Conservation (phyloP, 2,113 vertebrate genomes). For the Bubo blakistoni region DNA sequence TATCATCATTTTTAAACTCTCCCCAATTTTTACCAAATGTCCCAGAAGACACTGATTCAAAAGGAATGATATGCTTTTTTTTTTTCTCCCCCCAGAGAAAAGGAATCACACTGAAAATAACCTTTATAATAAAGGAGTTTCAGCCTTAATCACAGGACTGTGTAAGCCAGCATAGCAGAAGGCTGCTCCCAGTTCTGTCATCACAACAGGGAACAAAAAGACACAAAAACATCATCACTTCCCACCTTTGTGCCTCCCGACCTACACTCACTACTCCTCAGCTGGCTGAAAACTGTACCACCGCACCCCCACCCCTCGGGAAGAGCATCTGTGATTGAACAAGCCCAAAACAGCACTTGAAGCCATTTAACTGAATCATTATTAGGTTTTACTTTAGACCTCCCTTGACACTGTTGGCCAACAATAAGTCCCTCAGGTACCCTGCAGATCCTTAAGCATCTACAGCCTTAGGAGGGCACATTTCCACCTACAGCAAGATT, state of each 20-base stretch:
- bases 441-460: constrained; percentile 47
- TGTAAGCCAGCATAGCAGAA: neutral
- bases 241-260: accelerated
- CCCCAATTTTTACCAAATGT: neutral
- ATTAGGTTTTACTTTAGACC: constrained; percentile 47
- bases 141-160: neutral
- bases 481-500: constrained; percentile 54
- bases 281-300: neutral
- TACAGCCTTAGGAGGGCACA: neutral
- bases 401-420: constrained; percentile 26
- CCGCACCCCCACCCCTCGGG: neutral
- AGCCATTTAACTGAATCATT: constrained; percentile 65
- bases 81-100: neutral
- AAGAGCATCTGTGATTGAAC: neutral
- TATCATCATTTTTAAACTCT: neutral
- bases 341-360: constrained; percentile 37
- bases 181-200: neutral
- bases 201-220: neutral
- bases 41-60: neutral
- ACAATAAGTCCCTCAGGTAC: constrained; percentile 42
- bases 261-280: accelerated
- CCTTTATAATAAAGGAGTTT: neutral
- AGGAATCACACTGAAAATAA: neutral
- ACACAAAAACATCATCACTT: neutral
- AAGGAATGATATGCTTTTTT: neutral